Base-by-base conservation (phyloP, 2,888 invertebrate genomes). In the Calliphora vomitoria region DNA sequence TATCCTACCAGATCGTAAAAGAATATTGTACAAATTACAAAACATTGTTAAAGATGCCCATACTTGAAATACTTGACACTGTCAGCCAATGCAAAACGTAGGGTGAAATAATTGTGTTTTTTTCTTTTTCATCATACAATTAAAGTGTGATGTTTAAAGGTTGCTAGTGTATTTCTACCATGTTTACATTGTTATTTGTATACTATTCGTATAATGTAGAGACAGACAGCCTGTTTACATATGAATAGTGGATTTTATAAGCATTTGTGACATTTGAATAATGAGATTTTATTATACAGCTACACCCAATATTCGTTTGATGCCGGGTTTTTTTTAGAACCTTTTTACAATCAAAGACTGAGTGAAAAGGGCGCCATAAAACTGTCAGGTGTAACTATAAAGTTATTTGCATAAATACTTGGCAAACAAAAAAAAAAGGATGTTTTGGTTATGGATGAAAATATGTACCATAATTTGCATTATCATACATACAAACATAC, bases 181-280 rank as follows among this genome's bases (percentile, higher is more conserved):
- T 10, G 25, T 58, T 1, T 25, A 58, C 15, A 3, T 58, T 58
- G 18, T 58, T 8, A 58, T 25, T 10, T 58, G 18, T 58, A 18
- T 58, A 3, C n/a, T 53, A 1, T n/a, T 8, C 18, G 58, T 72
- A 25, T 3, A 20, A 1, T 41, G 62, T 50, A 35, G 6, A 15
- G 3, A 1, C 25, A 31, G 44, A 31, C 44, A 25, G n/a, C 50
- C 35, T 62, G 6, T 66, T n/a, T 25, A 18, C 25, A 31, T 58
- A 60, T 79, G 47, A 68, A 35, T 79, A 69, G 47, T 79, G 31
- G 44, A 69, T 69, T 79, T 68, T 31, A 31, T 79, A 53, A 78
- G 41, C 44, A 69, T 47, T 47, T 58, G 20, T 79, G 79, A 79
- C 79, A 79, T 58, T 69, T 69, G 4, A 60, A 69, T 68, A 79